Conservation (phyloP, 2,113 vertebrate species). For the Oreochromis aureus region DNA sequence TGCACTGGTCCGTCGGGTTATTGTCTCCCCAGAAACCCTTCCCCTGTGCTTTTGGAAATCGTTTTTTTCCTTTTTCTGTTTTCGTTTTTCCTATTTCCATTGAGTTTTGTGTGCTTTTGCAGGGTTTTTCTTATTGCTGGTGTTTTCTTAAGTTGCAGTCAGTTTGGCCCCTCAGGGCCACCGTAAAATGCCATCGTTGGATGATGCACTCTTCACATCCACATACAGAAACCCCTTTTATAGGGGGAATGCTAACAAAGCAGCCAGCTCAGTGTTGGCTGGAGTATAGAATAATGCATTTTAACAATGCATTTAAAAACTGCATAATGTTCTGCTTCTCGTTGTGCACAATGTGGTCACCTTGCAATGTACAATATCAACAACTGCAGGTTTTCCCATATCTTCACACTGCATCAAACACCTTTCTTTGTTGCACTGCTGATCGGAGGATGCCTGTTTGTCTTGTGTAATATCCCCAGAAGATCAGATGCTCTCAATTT, state of each 20-base stretch:
- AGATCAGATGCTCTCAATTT: constrained; percentile 50
- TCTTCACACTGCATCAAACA: neutral
- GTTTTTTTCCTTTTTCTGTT: too few species aligned
- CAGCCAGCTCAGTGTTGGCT: neutral
- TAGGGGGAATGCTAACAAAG: neutral
- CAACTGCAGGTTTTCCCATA: neutral
- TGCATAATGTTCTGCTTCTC: neutral
- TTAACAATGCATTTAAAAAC: neutral
- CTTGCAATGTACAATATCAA: neutral
- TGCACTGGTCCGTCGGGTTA: neutral
- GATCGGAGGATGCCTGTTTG: constrained; percentile 22
- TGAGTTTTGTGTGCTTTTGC: too few species aligned
- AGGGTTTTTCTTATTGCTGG: neutral
- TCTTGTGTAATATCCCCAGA: constrained; percentile 41
- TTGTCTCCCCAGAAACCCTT: neutral
- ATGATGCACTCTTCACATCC: neutral
- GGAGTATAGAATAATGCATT: neutral
- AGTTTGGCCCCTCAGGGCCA: neutral
- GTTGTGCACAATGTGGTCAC: neutral
- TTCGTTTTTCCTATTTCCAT: too few species aligned
- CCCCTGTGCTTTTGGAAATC: too few species aligned
- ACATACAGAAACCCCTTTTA: neutral
- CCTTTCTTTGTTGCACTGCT: constrained; percentile 2
- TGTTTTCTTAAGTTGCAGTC: neutral
- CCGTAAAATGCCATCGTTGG: neutral